Evolutionary conservation across 2,113 vertebrate genomes (phyloP), one percentile per base, ranked within the genome.

Genomic region (Stegastes partitus): DNA sequence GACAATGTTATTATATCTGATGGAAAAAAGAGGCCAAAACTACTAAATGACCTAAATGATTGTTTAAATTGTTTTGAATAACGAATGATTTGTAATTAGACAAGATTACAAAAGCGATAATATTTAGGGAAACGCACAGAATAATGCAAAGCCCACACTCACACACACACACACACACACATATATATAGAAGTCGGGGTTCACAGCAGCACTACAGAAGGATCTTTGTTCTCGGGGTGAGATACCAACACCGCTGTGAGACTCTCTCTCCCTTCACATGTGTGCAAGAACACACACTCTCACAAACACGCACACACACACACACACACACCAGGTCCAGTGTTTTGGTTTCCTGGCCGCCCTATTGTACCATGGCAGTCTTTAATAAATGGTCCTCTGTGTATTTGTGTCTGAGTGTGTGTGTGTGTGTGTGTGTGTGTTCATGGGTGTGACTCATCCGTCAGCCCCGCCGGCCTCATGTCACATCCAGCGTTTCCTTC

Each of bases 341-440:
- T 92, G 83, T 91, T 89, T 89, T 90, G 88, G 87, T 92, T 92
- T 90, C 84, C 88, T 83, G 82, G 90, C 87, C 64, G 74, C 79
- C 79, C 87, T 87, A 89, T 92, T 92, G 90, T 92, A 79, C 75
- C 68, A 74, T 89, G 85, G 83, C 84, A 87, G 88, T 83, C 88
- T 89, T 86, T 91, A 90, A 91, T 92, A 93, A 93, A 93, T 91
- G 86, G 84, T 83, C 87, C 92, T 90, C 88, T 91, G 92, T 93
- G 90, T 88, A 83, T 91, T 82, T 91, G 87, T 88, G 84, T 86
- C 86, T 82, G 59, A 78, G 63, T 68, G 57, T 42, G 57, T 25
- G 51, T 55, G 65, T 23, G 51, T 81, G 59, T 55, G 39, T 59
- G 71, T 55, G 37, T 74, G 75, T 55, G 62, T 74, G 74, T 39